phyloP scores from a whole-genome alignment of 2,113 vertebrate species.

The Neotoma lepida region DNA sequence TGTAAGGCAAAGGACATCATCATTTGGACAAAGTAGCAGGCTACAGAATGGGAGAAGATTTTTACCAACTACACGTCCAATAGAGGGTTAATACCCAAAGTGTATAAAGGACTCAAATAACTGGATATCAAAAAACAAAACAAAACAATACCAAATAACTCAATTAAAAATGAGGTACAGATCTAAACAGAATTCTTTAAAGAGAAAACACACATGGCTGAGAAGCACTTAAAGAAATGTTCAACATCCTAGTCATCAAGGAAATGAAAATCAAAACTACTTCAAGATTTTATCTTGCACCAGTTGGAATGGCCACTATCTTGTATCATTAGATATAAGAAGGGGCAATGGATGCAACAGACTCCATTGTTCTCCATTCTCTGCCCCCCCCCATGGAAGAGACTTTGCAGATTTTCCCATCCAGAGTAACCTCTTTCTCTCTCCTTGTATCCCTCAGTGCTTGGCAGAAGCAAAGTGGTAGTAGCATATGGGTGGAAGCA shows the following conservation, averaged over 20 bases:
- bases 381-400: not conserved
- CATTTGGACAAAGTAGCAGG: not conserved
- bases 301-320: not conserved
- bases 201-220: not conserved
- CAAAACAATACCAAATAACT: not conserved
- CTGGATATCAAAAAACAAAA: not conserved
- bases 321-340: not conserved
- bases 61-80: not conserved
- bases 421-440: not conserved
- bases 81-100: not conserved
- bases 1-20: not conserved
- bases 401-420: not conserved
- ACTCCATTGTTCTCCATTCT: not conserved
- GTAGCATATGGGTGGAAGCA: not conserved
- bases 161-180: not conserved
- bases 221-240: not conserved
- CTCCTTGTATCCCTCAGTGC: not conserved
- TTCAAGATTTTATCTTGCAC: not conserved
- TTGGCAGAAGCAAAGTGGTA: not conserved
- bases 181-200: not conserved
- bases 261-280: not conserved
- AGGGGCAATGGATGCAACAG: not conserved
- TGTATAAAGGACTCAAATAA: not conserved
- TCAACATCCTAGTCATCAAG: not conserved
- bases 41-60: not conserved